These are phyloP conservation scores for Tragelaphus strepsiceros DNA, from an alignment of 2,113 vertebrate genomes.

Conservation along the genomic window DNA sequence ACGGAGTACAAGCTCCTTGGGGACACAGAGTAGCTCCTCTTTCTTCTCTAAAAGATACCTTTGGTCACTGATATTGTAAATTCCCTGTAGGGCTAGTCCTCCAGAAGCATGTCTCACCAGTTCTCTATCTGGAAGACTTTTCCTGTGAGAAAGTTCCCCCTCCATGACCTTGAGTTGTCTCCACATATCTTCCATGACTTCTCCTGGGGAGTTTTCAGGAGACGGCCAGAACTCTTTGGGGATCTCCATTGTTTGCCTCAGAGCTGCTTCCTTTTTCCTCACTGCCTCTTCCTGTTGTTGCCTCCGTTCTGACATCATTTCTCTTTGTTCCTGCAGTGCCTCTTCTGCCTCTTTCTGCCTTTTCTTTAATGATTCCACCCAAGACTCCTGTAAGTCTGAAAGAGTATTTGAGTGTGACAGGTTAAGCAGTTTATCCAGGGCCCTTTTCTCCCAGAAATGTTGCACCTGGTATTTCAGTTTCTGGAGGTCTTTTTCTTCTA, in stretches of 20 bases:
- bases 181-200: background rate
- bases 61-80: slow-evolving; percentile 65
- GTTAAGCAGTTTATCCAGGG: slow-evolving; percentile 42
- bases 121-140: slow-evolving; percentile 46
- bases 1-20: slow-evolving; percentile 27
- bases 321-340: background rate
- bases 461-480: slow-evolving; percentile 2
- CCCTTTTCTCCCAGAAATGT: slow-evolving; percentile 51
- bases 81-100: slow-evolving; percentile 76
- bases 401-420: background rate
- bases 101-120: slow-evolving; percentile 72
- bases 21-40: slow-evolving; percentile 72
- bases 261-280: slow-evolving; percentile 40
- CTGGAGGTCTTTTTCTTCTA: slow-evolving; percentile 51
- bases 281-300: background rate
- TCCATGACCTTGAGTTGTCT: background rate
- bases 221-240: background rate
- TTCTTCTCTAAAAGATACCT: slow-evolving; percentile 25
- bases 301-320: background rate
- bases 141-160: accelerated
- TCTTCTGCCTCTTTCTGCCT: background rate
- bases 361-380: background rate
- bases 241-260: slow-evolving; percentile 55
- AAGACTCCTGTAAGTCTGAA: slow-evolving; percentile 1
- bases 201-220: accelerated